Evolutionary conservation across 2,888 invertebrate species (phyloP), one percentile per base, ranked within the genome.

Genomic region (Globia sparganii): DNA sequence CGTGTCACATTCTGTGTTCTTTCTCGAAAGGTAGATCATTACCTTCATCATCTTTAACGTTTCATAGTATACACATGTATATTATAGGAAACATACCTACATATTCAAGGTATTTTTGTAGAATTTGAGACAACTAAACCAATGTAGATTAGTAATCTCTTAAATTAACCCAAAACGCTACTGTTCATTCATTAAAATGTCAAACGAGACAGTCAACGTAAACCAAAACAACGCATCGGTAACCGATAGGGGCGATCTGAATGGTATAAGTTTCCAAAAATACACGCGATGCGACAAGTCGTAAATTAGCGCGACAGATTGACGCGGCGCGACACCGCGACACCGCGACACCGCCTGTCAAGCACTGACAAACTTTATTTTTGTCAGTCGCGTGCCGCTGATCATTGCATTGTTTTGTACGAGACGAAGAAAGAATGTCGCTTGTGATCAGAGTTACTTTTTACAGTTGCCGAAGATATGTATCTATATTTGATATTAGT

Each of bases 291-390:
- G 80, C 77, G 89, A 88, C 89, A 85, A 83, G 88, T 90, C 90
- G 91, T 93, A 92, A 92, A 92, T 92, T 91, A 92, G 89, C 88
- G 90, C 90, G 92, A 91, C 91, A 91, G 92, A 92, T 91, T 92
- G 94, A 93, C 93, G 91, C 88, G 88, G 82, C 83, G 90, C 90
- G 91, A 91, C 91, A 88, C 86, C 67, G 90, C 90, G 91, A 91
- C 91, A 88, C 86, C 67, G 89, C 89, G 91, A 91, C 91, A 88
- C 86, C 75, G 87, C 89, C 86, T 86, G 92, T 91, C 91, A 88
- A 76, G 75, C 87, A 79, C 83, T 85, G 90, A 91, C 92, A 83
- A 83, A 89, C 89, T 90, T 91, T 91, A 91, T 91, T 91, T 92
- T 87, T 72, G 86, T 86, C 83, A 81, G 82, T 83, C 61, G 71